Percentiles rank a stretch among this genome's conserved stretches.
phyloP scores from a whole-genome alignment of 1,140 invertebrate genomes.

The Heliconius hermathena region DNA sequence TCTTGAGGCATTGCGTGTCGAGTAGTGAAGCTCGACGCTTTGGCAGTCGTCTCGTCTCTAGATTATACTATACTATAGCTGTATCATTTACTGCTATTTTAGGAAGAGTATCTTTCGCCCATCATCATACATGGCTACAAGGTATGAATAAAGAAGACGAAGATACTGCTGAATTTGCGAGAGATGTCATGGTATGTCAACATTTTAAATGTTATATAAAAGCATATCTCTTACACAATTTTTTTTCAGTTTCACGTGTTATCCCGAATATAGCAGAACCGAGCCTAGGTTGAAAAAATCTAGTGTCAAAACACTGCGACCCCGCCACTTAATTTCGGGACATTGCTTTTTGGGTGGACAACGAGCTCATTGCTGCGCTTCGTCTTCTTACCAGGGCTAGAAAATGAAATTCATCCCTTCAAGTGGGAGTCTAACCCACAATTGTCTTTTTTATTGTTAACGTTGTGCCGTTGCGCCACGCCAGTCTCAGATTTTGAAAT shows the following conservation, averaged over 20 bases:
- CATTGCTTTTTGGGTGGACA: too few species aligned
- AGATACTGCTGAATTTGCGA: neutral
- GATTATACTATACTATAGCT: neutral
- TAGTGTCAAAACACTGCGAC: too few species aligned
- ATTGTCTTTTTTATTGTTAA: neutral
- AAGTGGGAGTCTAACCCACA: neutral
- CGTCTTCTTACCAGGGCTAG: too few species aligned
- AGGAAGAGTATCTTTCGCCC: constrained; percentile 1
- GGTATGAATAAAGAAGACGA: neutral
- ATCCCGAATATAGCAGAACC: too few species aligned
- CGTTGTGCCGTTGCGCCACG: neutral
- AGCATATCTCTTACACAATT: neutral
- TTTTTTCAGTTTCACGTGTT: neutral
- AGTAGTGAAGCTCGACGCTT: too few species aligned
- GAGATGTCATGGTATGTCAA: neutral
- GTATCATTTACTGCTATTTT: neutral
- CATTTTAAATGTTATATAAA: neutral
- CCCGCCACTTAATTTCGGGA: too few species aligned
- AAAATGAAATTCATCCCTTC: too few species aligned
- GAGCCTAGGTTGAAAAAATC: too few species aligned
- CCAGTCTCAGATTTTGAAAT: neutral
- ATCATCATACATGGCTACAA: neutral
- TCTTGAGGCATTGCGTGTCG: too few species aligned
- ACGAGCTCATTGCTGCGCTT: too few species aligned
- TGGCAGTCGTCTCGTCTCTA: too few species aligned